These are phyloP conservation scores for Triops longicaudatus DNA, from an alignment of 1,140 invertebrate species.

Conservation along the genomic window DNA sequence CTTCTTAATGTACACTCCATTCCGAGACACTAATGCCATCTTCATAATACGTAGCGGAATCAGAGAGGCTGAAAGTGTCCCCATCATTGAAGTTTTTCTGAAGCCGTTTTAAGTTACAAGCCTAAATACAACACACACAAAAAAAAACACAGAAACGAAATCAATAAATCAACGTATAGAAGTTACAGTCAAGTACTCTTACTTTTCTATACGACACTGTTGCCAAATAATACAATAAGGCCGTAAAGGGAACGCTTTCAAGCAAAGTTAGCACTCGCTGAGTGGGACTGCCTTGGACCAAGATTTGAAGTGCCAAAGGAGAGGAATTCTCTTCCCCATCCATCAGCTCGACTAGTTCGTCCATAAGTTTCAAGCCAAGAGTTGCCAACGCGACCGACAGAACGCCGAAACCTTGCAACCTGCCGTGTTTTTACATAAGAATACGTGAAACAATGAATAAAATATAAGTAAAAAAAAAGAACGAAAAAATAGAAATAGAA, in stretches of 20 bases:
- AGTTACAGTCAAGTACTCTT: constrained; percentile 22
- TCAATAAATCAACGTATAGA: not conserved
- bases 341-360: constrained; percentile 53
- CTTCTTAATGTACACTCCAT: constrained; percentile 68
- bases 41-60: constrained; percentile 87
- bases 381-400: constrained; percentile 68
- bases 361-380: constrained; percentile 58
- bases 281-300: constrained; percentile 51
- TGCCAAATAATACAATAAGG: constrained; percentile 75
- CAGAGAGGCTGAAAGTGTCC: constrained; percentile 72
- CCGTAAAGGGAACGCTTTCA: constrained; percentile 56
- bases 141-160: constrained; percentile 27
- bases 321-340: constrained; percentile 44
- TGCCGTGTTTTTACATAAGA: constrained; percentile 32
- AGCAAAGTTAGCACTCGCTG: constrained; percentile 58
- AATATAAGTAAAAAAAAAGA: too few species aligned
- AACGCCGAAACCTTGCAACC: constrained; percentile 70
- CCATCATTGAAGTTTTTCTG: constrained; percentile 67
- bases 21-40: constrained; percentile 80
- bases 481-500: too few species aligned
- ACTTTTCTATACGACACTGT: constrained; percentile 81
- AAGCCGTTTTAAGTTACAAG: constrained; percentile 68
- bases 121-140: too few species aligned
- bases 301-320: constrained; percentile 44
- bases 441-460: too few species aligned